Base-by-base conservation (phyloP, 2,888 invertebrate species). In the Amphipoea oculea region DNA sequence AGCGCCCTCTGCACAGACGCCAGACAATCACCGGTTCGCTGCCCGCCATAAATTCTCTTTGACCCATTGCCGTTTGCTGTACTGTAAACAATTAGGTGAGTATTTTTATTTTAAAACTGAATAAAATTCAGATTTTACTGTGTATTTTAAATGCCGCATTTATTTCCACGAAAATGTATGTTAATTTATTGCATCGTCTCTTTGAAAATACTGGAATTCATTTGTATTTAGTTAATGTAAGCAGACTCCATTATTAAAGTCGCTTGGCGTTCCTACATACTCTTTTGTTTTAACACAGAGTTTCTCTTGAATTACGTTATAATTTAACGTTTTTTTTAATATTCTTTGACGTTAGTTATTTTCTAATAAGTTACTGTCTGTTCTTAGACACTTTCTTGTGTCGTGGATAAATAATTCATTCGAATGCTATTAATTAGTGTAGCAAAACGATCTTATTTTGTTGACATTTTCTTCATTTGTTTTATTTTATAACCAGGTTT, bases 1-100 rank as follows among this genome's bases (percentile, higher is more conserved):
- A 91, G 95, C 96, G 96, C 96, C 96, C 96, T 95, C 96, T 97
- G 94, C 93, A 96, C 89, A 89, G 97, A 97, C 97, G 97, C 97
- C 95, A 93, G 91, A 91, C 77, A 86, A 90, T 88, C 91, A 91
- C 93, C 91, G 91, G 91, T 92, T 92, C 89, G 89, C 90, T 92
- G 93, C 93, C 93, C 96, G 96, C 96, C 96, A 96, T 96, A 95
- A 95, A 95, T 92, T 94, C 93, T 92, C 93, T 92, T 93, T 93
- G 91, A 92, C 91, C 91, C 88, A 92, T 93, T 92, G 93, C 93
- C 93, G 93, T 93, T 94, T 90, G 94, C 95, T 93, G 95, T 96
- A 96, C 95, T 93, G 95, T 96, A 96, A 96, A 96, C 96, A 96
- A 93, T 92, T 94, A 92, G 90, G 96, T 96, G 89, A 96, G 96